Base-by-base conservation (phyloP, 2,797 vertebrate genomes). In the Peromyscus nudipes region DNA sequence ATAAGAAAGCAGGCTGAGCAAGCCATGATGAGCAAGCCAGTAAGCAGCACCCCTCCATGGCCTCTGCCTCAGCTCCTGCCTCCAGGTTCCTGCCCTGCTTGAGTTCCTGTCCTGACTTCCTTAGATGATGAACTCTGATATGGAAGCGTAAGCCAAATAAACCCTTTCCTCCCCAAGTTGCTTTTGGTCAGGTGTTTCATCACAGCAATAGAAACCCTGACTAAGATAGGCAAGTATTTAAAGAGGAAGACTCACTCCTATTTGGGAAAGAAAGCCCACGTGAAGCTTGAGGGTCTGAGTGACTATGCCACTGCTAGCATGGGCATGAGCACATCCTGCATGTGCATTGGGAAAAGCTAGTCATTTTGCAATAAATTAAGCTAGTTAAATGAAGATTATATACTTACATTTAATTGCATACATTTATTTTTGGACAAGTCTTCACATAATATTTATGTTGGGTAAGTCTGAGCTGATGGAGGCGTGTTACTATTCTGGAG, bases 341-440 rank as follows among this genome's bases (percentile, higher is more conserved):
- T 0, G 4, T 37, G 23, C 29, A 6, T 21, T 10, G 27, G 21
- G 8, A 76, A 29, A 40, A n/a, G 91, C 13, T 29, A 40, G 40
- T 71, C 64, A 81, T 87, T 75, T 87, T 87, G 31, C 60, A 75
- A 75, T 86, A 37, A 94, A 71, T 65, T 75, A 75, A 77, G 49
- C 73, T 67, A 31, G 64, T 75, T 71, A 89, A 57, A 43, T 12
- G 40, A 80, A 80, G 57, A 31, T 91, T 89, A 17, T 64, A 69
- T 37, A 31, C 17, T 64, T 31, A 17, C 8, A 23, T 55, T 80
- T 87, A 92, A 87, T 94, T 55, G 57, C 46, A 82, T 49, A 31
- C 25, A 52, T 81, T 81, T 75, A 62, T 64, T 96, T 84, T 96
- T 77, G 73, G 60, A 77, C 86, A 77, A 77, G 9, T 34, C 80